These are phyloP conservation scores for Drosophila truncata DNA, from an alignment of 1,140 invertebrate genomes.

Conservation along the genomic window DNA sequence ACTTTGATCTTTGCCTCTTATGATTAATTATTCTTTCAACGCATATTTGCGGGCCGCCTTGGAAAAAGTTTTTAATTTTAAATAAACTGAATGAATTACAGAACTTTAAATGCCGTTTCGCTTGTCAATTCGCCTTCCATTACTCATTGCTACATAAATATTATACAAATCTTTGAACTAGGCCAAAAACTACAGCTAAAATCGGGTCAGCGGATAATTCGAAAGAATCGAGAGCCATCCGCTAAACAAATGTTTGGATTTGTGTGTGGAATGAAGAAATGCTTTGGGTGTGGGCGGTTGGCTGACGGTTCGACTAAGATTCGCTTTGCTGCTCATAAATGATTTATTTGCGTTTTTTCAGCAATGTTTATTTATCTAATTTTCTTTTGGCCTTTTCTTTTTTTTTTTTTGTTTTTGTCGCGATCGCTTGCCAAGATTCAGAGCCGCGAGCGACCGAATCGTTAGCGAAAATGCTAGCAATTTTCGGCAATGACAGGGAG, in stretches of 20 bases:
- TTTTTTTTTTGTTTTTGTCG: constrained; percentile 56
- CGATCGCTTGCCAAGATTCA: constrained; percentile 70
- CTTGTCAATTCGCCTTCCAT: constrained; percentile 16
- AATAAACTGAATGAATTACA: constrained; percentile 29
- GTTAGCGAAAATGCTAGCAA: constrained; percentile 65
- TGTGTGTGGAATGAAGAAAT: constrained; percentile 35
- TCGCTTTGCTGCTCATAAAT: constrained; percentile 54
- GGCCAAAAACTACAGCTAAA: constrained; percentile 43
- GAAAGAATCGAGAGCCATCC: constrained; percentile 14
- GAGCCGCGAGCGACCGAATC: constrained; percentile 34
- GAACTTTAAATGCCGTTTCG: constrained; percentile 18
- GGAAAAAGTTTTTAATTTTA: neutral
- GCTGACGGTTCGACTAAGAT: constrained; percentile 36
- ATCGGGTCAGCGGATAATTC: constrained; percentile 33
- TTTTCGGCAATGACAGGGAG: constrained; percentile 18
- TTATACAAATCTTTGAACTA: constrained; percentile 41
- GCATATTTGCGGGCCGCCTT: constrained; percentile 4
- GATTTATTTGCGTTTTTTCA: constrained; percentile 68
- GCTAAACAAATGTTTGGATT: constrained; percentile 67
- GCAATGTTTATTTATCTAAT: constrained; percentile 78
- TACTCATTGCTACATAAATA: constrained; percentile 37
- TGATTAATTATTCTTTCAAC: constrained; percentile 25
- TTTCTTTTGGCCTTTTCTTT: constrained; percentile 54
- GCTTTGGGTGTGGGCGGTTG: constrained; percentile 35
- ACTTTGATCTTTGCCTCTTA: constrained; percentile 20